phyloP scores from a whole-genome alignment of 2,113 vertebrate genomes.

The Oostethus manadensis region DNA sequence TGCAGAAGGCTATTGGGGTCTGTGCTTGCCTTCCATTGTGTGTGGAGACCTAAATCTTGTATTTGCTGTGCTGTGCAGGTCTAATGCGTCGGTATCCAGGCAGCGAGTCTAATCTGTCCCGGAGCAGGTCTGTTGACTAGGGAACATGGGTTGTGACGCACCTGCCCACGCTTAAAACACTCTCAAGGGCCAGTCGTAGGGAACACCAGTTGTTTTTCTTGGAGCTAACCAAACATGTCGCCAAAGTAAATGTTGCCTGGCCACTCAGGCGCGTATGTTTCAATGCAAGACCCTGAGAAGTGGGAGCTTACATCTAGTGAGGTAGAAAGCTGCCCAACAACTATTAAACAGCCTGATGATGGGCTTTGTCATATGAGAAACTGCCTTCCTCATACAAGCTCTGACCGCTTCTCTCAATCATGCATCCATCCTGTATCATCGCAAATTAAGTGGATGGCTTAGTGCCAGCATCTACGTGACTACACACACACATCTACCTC shows the following conservation, averaged over 20 bases:
- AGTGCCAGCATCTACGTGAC: conserved; percentile 38
- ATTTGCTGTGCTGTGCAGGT: conserved; percentile 54
- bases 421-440: conserved; percentile 12
- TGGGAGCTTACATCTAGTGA: not conserved
- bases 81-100: conserved; percentile 57
- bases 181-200: conserved; percentile 24
- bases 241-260: not conserved
- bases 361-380: conserved; percentile 49
- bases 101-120: conserved; percentile 58
- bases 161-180: conserved; percentile 50
- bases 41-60: conserved; percentile 46
- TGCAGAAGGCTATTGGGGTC: conserved; percentile 40
- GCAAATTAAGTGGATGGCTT: conserved; percentile 26
- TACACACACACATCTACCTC: not conserved
- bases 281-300: not conserved
- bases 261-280: not conserved
- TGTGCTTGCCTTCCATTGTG: conserved; percentile 29
- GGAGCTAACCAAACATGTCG: conserved; percentile 17
- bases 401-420: conserved; percentile 1
- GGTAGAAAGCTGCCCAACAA: conserved; percentile 2
- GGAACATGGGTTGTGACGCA: conserved; percentile 49
- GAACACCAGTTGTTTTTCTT: conserved; percentile 19
- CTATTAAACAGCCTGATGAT: conserved; percentile 33
- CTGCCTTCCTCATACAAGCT: conserved; percentile 6
- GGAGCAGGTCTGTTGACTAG: conserved; percentile 42